Evolutionary conservation across 1,140 invertebrate genomes (phyloP), one percentile per base, ranked within the genome.

Genomic region (Zaprionus ghesquierei): DNA sequence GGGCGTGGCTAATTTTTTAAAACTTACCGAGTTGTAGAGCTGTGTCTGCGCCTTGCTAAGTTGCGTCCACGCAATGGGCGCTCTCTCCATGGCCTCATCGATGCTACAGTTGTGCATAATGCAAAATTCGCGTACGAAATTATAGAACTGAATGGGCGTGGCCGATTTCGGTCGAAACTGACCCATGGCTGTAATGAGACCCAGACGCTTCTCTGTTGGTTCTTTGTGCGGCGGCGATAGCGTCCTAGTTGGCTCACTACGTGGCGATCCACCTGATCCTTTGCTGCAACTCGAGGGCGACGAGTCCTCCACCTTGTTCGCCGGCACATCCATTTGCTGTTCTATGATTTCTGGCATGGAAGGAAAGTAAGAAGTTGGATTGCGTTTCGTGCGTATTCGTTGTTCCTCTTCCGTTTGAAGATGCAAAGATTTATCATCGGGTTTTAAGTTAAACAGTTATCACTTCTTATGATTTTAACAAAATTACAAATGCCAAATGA

Each of bases 101-200:
- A 89, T 80, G 68, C 84, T 68, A 49, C 84, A 89, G 6, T 84
- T 84, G 69, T 89, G 80, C 50, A 89, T 79, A 1, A 89, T 89
- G 61, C 84, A 89, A 5, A 69, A 59, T 25, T 89, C 84, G 0
- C 84, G 44, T 6, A 89, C 80, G 46, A 69, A 89, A 29, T 89
- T 89, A 27, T 89, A 89, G 35, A 89, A 89, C 59, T 89, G 84
- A 5, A 72, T 54, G 15, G 85, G 77, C 55, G 18, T 89, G 25
- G 84, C 84, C 13, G 71, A 71, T 0, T 38, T 44, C 0, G 84
- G 84, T 23, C 70, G 44, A 2, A 89, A 89, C 1, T 63, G 66
- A 5, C 73, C 51, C 15, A 89, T 55, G 0, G 74, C 66, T 9
- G 51, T 44, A 1, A 89, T 84, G 0, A 89, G 68, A 0, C 44